Evolutionary conservation across 2,888 invertebrate species (phyloP).

Genomic region (Dysmachus trigonus): DNA sequence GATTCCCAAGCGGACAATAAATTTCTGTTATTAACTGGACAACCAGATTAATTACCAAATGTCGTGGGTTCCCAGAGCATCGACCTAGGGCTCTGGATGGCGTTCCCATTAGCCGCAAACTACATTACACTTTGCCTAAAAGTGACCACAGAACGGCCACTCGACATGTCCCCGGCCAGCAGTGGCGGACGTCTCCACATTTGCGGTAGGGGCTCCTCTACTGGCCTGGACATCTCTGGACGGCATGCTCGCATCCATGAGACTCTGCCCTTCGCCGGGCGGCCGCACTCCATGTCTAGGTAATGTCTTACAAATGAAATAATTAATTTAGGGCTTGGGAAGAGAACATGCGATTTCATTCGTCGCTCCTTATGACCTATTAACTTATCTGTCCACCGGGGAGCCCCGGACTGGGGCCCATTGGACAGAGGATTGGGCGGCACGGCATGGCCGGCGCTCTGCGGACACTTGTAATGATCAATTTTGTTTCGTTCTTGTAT

Average conservation of each 20-base stretch:
- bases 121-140: background rate
- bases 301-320: conserved; percentile 36
- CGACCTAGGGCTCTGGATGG: background rate
- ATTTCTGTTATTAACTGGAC: conserved; percentile 13
- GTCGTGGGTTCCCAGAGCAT: background rate
- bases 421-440: background rate
- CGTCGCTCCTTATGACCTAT: conserved; percentile 22
- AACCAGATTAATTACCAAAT: conserved; percentile 24
- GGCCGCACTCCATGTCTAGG: background rate
- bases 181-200: background rate
- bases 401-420: background rate
- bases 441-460: background rate
- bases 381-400: background rate
- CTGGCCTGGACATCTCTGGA: background rate
- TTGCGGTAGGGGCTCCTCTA: background rate
- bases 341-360: background rate
- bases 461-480: background rate
- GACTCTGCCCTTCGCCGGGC: background rate
- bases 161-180: background rate
- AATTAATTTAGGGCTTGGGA: conserved; percentile 25
- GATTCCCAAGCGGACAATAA: conserved; percentile 1
- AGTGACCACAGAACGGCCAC: background rate
- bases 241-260: background rate
- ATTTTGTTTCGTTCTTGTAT: background rate
- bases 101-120: background rate